Conservation (phyloP, 2,888 invertebrate genomes). For the Agrypnus murinus region DNA sequence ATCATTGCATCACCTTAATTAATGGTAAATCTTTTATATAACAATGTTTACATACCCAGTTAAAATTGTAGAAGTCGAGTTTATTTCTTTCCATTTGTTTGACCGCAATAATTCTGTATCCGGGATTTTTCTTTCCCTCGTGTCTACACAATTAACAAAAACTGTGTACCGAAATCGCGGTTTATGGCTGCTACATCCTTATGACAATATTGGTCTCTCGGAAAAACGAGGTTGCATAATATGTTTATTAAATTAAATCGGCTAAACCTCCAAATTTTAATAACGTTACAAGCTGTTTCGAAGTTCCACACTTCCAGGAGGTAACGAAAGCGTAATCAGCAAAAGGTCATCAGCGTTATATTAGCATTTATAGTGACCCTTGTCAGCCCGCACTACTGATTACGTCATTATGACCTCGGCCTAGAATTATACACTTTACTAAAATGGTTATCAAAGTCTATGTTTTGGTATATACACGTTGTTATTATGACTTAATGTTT, state of each 20-base stretch:
- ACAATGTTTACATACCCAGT: background rate
- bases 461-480: background rate
- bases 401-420: conserved; percentile 33
- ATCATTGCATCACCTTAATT: background rate
- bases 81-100: background rate
- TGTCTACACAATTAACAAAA: conserved; percentile 20
- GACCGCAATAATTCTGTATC: background rate
- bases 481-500: background rate
- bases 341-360: conserved; percentile 39
- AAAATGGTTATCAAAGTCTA: conserved; percentile 23
- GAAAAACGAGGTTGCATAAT: conserved; percentile 23
- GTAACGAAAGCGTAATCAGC: conserved; percentile 31
- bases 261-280: conserved; percentile 22
- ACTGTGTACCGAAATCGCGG: conserved; percentile 3
- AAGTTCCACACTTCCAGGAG: conserved; percentile 13
- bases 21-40: background rate
- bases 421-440: conserved; percentile 27
- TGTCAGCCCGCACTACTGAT: conserved; percentile 40
- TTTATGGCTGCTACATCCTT: conserved; percentile 22
- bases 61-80: background rate
- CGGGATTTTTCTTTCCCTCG: background rate
- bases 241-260: conserved; percentile 32
- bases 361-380: conserved; percentile 45
- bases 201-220: conserved; percentile 4
- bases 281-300: conserved; percentile 29